Evolutionary conservation across 2,888 invertebrate genomes (phyloP).

Genomic region (Prionchulus punctatus): DNA sequence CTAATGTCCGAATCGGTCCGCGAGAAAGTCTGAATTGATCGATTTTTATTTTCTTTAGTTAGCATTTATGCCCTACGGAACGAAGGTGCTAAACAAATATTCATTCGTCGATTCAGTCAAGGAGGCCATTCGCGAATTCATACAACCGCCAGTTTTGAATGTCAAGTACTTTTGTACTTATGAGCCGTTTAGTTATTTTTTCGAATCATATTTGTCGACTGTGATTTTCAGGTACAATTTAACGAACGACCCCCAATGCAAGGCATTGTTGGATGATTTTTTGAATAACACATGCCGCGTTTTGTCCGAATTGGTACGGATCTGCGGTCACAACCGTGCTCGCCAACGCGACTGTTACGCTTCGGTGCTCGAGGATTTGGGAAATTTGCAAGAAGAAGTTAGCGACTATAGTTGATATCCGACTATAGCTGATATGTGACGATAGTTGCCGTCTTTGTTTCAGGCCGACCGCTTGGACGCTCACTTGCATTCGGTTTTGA

Average conservation of each 20-base stretch:
- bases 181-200: conserved; percentile 5
- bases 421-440: no score
- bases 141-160: conserved; percentile 70
- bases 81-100: conserved; percentile 25
- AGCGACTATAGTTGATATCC: conserved; percentile 6
- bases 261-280: conserved; percentile 73
- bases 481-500: conserved; percentile 46
- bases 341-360: conserved; percentile 83
- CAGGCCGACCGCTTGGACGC: conserved; percentile 72
- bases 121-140: conserved; percentile 69
- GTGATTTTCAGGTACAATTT: conserved; percentile 33
- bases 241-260: conserved; percentile 55
- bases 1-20: no score
- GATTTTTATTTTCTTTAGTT: conserved; percentile 43
- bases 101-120: conserved; percentile 60
- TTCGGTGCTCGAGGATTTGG: conserved; percentile 71
- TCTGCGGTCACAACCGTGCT: conserved; percentile 85
- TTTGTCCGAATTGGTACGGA: conserved; percentile 45
- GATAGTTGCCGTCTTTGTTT: no score
- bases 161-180: conserved; percentile 40
- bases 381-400: conserved; percentile 76
- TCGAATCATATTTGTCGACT: no score
- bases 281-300: conserved; percentile 65
- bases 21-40: no score
- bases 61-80: conserved; percentile 47